Evolutionary conservation across 2,888 invertebrate species (phyloP).

Genomic region (Sympetrum striolatum): DNA sequence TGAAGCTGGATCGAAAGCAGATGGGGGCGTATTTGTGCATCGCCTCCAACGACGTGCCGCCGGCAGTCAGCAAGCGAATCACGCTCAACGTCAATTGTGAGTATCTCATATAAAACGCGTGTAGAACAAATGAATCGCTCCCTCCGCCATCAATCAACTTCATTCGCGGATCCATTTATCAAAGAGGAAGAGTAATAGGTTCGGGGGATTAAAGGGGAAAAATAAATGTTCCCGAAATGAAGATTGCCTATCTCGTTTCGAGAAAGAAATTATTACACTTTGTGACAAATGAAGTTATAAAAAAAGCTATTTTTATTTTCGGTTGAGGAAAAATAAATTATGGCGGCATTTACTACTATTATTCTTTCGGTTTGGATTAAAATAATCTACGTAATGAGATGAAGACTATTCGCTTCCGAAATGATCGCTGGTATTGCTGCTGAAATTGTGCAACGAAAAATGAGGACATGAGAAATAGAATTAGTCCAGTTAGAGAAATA

Average conservation of each 20-base stretch:
- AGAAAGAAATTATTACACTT: no score
- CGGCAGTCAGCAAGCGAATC: conserved; percentile 87
- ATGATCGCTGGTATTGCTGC: neutral
- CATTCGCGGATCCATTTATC: conserved; percentile 26
- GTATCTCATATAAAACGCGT: conserved; percentile 58
- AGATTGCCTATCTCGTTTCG: no score
- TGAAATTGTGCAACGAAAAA: no score
- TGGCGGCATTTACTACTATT: no score
- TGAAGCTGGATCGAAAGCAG: conserved; percentile 84
- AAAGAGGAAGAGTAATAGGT: neutral
- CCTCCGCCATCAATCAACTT: conserved; percentile 28
- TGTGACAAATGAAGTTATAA: no score
- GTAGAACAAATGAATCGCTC: conserved; percentile 24
- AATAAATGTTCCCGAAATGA: neutral
- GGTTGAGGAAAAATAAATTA: no score
- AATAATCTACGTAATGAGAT: neutral
- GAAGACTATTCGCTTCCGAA: neutral
- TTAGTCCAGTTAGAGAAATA: no score
- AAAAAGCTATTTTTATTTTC: no score
- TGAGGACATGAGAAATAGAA: no score
- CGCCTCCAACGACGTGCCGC: conserved; percentile 90
- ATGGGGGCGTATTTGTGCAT: conserved; percentile 93
- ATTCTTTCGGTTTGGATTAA: neutral
- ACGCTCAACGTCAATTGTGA: conserved; percentile 89
- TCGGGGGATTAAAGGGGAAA: neutral